Evolutionary conservation across 2,113 vertebrate genomes (phyloP).

Genomic region (Corydoras maculifer): DNA sequence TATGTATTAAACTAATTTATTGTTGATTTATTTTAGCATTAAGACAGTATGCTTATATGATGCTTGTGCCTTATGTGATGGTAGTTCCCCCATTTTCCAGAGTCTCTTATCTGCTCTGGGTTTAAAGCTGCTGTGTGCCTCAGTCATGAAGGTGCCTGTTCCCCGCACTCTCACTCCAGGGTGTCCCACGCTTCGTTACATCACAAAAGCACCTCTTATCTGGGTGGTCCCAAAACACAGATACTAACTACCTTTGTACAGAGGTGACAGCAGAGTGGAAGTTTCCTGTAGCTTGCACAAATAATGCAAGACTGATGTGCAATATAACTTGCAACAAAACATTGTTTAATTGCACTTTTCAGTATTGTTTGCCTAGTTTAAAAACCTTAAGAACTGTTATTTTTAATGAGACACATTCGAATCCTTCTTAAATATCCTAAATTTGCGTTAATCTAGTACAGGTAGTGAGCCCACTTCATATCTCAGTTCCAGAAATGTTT

Average conservation of each 20-base stretch:
- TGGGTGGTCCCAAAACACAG: constrained; percentile 60
- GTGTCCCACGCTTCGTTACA: constrained; percentile 60
- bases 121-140: constrained; percentile 50
- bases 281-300: constrained; percentile 3
- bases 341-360: neutral
- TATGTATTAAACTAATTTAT: no score
- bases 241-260: constrained; percentile 14
- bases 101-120: constrained; percentile 39
- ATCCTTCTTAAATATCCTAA: no score
- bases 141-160: constrained; percentile 48
- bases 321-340: neutral
- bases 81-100: constrained; percentile 32
- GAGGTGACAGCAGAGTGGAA: neutral
- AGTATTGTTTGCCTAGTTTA: no score
- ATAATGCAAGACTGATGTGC: no score
- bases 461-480: no score
- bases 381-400: no score
- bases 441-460: no score
- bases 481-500: no score
- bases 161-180: constrained; percentile 46
- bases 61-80: constrained; percentile 9
- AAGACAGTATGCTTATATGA: neutral
- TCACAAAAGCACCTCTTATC: constrained; percentile 46
- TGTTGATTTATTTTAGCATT: no score
- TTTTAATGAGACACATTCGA: no score